Evolutionary conservation across 2,888 invertebrate species (phyloP), one percentile per base, ranked within the genome.

Genomic region (Catocala fraxini): DNA sequence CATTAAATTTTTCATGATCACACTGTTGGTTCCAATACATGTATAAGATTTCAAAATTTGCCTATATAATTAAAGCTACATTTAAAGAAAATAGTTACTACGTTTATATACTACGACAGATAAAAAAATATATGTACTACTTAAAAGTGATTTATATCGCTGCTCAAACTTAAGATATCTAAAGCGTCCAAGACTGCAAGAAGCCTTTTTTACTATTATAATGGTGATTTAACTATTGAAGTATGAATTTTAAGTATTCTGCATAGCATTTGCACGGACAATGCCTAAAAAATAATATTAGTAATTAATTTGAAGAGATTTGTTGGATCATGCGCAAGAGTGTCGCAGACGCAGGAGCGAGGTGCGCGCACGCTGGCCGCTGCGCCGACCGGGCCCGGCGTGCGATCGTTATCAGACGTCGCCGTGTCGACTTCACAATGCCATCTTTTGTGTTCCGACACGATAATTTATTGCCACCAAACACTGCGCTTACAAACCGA

Each of bases 361-460:
- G 71, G 35, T 49, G 70, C 70, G 63, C 56, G 71, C 66, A 67
- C 66, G 65, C 60, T 53, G 57, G 63, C 59, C 57, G 73, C 77
- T 80, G 66, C 57, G 73, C 77, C 80, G 66, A 62, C 60, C 62
- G 54, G 61, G 59, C 51, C 75, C 77, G 81, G 68, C 79, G 81
- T 76, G 82, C 80, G 92, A 91, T 92, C 81, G 82, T 86, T 91
- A 92, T 92, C 92, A 87, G 75, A 84, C 89, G 88, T 89, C 90
- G 91, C 89, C 89, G 89, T 91, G 89, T 89, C 87, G 85, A 87
- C 89, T 85, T 81, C 88, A 89, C 90, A 91, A 91, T 91, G 87
- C 89, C 89, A 91, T 91, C 92, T 91, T 93, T 92, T 93, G 92
- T 93, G 86, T 89, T 89, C 87, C 88, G 85, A 91, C 89, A 88